Evolutionary conservation across 1,140 invertebrate species (phyloP).

Genomic region (Homarus americanus): DNA sequence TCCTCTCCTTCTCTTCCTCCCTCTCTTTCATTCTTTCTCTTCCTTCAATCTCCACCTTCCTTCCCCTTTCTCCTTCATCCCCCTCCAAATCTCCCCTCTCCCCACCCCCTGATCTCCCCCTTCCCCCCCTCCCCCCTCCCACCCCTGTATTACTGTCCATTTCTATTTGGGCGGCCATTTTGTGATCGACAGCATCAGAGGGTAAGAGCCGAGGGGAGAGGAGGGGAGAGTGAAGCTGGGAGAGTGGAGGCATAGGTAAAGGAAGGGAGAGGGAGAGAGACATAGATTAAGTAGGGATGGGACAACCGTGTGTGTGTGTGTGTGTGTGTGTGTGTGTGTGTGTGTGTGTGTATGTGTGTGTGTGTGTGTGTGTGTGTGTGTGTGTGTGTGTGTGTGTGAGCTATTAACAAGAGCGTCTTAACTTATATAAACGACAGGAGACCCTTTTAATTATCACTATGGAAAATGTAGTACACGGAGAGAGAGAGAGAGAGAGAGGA

Average conservation of each 20-base stretch:
- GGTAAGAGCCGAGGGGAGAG: neutral
- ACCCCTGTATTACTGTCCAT: constrained; percentile 41
- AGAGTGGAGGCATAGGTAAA: neutral
- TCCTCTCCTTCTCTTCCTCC: neutral
- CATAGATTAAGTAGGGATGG: too few relatives aligned
- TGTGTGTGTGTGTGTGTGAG: too few relatives aligned
- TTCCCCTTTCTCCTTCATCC: neutral
- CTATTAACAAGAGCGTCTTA: too few relatives aligned
- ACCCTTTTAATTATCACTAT: too few relatives aligned
- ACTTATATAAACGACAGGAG: too few relatives aligned
- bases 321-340: too few relatives aligned
- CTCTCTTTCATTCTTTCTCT: neutral
- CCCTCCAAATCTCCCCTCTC: neutral
- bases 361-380: too few relatives aligned
- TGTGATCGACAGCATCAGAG: constrained; percentile 42
- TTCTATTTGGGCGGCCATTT: constrained; percentile 49
- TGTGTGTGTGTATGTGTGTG: too few relatives aligned
- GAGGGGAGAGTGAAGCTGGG: constrained; percentile 6
- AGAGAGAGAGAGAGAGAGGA: too few relatives aligned
- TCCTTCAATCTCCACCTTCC: neutral
- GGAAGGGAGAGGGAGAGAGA: neutral
- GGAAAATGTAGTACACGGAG: too few relatives aligned
- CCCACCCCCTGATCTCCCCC: neutral
- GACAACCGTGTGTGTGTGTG: too few relatives aligned
- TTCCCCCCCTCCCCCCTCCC: neutral